Evolutionary conservation across 2,797 vertebrate genomes (phyloP).

Genomic region (Chelidonichthys spinosus): DNA sequence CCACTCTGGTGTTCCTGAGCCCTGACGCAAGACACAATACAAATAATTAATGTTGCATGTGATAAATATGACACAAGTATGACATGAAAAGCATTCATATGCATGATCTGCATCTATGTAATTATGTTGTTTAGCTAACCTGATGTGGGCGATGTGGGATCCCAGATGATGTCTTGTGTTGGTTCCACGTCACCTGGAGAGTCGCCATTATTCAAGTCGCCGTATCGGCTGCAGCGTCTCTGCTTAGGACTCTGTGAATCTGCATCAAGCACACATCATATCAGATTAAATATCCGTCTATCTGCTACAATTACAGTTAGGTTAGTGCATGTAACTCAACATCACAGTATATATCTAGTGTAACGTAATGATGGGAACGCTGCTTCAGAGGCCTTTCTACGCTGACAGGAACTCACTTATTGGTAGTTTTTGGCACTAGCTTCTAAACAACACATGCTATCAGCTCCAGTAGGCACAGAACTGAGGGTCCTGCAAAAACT

Average conservation of each 20-base stretch:
- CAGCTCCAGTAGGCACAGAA: too few species aligned
- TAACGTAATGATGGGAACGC: accelerated
- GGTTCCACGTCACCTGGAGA: slow-evolving; percentile 91
- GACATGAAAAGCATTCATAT: background rate
- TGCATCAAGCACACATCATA: slow-evolving; percentile 32
- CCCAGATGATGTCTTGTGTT: slow-evolving; percentile 96
- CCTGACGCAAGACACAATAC: slow-evolving; percentile 18
- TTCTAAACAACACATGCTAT: too few species aligned
- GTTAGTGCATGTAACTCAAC: background rate
- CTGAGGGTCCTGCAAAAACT: too few species aligned
- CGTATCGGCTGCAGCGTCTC: slow-evolving; percentile 52
- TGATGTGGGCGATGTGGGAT: slow-evolving; percentile 89
- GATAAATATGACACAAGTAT: background rate
- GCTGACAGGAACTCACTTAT: background rate
- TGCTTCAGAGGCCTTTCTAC: background rate
- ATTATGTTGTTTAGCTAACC: slow-evolving; percentile 80
- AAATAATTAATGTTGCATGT: background rate
- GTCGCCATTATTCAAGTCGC: slow-evolving; percentile 62
- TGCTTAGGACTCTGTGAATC: slow-evolving; percentile 78
- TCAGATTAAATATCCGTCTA: background rate
- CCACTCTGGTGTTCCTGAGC: slow-evolving; percentile 53
- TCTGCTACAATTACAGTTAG: background rate
- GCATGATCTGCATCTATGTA: background rate
- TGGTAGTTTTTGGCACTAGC: too few species aligned
- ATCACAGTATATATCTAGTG: too few species aligned